phyloP scores from a whole-genome alignment of 2,888 invertebrate species.

The Amphiduros pacificus region DNA sequence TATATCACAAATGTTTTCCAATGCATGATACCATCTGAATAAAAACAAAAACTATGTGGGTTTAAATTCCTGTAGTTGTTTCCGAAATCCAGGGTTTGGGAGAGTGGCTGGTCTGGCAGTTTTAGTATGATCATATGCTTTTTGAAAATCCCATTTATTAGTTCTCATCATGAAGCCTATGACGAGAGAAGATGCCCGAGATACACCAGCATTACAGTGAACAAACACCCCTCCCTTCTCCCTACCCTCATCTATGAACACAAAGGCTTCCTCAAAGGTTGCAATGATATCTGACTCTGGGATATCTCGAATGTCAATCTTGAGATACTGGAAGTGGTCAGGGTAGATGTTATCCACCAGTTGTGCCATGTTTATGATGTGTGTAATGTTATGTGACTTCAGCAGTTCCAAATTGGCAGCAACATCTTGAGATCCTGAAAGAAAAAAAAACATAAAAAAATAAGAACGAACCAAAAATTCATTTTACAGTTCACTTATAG shows the following conservation, averaged over 20 bases:
- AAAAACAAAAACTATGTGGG: no score
- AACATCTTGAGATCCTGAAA: constrained; percentile 84
- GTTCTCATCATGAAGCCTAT: constrained; percentile 77
- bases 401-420: constrained; percentile 68
- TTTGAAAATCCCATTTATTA: constrained; percentile 64
- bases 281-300: constrained; percentile 49
- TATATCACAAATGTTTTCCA: no score
- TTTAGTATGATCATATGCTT: constrained; percentile 73
- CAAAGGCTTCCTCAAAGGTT: constrained; percentile 62
- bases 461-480: not conserved
- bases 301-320: constrained; percentile 66
- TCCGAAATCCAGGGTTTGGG: constrained; percentile 81
- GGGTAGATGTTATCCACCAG: constrained; percentile 54
- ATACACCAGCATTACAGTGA: constrained; percentile 92
- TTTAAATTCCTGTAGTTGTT: constrained; percentile 66
- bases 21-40: no score
- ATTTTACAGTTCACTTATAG: no score
- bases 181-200: constrained; percentile 77
- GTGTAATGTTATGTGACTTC: constrained; percentile 67
- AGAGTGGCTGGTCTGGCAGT: constrained; percentile 70
- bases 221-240: constrained; percentile 70
- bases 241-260: constrained; percentile 68
- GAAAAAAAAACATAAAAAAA: not conserved
- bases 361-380: constrained; percentile 74
- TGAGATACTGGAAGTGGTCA: constrained; percentile 63